Percentiles rank a stretch among this genome's conserved stretches.
Conservation (phyloP, 2,797 vertebrate species). For the Rachycentron canadum region DNA sequence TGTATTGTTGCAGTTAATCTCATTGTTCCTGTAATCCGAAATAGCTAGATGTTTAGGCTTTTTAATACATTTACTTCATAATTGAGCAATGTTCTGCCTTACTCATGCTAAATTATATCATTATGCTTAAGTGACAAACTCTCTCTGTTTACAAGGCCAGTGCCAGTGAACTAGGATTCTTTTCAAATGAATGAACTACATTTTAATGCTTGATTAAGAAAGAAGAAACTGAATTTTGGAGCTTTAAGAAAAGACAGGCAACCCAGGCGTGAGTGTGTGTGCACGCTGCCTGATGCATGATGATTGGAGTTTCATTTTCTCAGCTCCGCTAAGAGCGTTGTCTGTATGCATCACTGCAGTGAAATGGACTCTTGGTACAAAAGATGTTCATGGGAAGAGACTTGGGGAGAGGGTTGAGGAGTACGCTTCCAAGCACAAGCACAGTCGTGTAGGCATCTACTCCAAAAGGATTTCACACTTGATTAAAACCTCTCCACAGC, state of each 20-base stretch:
- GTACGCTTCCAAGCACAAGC: conserved; percentile 67
- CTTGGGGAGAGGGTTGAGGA: conserved; percentile 65
- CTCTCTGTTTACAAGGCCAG: conserved; percentile 56
- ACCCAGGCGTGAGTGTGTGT: conserved; percentile 9
- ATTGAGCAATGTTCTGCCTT: conserved; percentile 56
- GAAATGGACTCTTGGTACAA: conserved; percentile 73
- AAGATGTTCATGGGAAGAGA: conserved; percentile 75
- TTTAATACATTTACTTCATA: conserved; percentile 70
- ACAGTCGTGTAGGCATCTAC: conserved; percentile 76
- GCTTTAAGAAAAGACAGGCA: conserved; percentile 28
- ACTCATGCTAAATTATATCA: conserved; percentile 69
- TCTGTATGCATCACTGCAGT: conserved; percentile 74
- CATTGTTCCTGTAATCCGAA: conserved; percentile 77
- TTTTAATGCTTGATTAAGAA: conserved; percentile 48
- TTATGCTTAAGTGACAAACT: conserved; percentile 64
- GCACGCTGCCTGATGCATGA: conserved; percentile 48
- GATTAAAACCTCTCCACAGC: conserved; percentile 84
- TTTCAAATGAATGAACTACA: conserved; percentile 58
- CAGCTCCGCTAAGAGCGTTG: conserved; percentile 61
- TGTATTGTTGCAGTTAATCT: conserved; percentile 74
- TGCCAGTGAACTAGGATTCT: conserved; percentile 47
- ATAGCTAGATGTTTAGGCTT: conserved; percentile 67
- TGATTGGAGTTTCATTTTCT: conserved; percentile 73
- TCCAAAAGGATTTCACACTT: conserved; percentile 86
- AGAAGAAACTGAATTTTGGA: conserved; percentile 30